A percentile compares a stretch with the other conserved stretches of the same genome.
These are phyloP conservation scores for Drosophila erecta DNA, from an alignment of 1,140 invertebrate species.

Conservation along the genomic window DNA sequence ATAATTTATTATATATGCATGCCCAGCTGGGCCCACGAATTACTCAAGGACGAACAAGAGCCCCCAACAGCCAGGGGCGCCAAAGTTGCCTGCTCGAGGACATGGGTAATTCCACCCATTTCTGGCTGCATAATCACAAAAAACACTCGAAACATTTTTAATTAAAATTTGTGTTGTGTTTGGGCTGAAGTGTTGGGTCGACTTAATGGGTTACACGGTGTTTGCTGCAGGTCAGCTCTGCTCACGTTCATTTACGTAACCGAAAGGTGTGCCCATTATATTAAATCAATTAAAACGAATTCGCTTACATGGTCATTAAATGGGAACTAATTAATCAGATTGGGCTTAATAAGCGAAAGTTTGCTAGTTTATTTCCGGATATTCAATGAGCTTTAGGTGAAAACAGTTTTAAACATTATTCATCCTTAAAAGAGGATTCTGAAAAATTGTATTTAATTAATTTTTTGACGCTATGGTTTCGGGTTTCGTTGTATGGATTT, in stretches of 20 bases:
- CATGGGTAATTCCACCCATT: slow-evolving; percentile 30
- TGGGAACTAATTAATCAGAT: slow-evolving; percentile 32
- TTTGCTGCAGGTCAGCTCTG: slow-evolving; percentile 25
- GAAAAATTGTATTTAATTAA: no score
- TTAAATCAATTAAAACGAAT: slow-evolving; percentile 41
- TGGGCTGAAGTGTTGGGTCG: slow-evolving; percentile 49
- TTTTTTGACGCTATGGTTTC: no score
- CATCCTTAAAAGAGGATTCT: background rate
- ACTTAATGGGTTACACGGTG: slow-evolving; percentile 45
- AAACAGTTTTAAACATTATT: background rate
- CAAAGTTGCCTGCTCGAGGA: slow-evolving; percentile 41
- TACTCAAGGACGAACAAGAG: slow-evolving; percentile 41
- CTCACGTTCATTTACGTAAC: slow-evolving; percentile 26
- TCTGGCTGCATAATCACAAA: slow-evolving; percentile 58
- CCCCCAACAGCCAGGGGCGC: slow-evolving; percentile 9
- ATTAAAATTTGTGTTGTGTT: slow-evolving; percentile 75
- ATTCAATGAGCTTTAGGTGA: background rate
- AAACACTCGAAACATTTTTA: slow-evolving; percentile 71
- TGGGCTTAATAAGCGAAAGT: background rate
- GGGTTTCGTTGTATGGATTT: background rate
- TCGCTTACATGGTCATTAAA: slow-evolving; percentile 21
- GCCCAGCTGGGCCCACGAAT: slow-evolving; percentile 40
- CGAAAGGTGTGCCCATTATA: slow-evolving; percentile 17
- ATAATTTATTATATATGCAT: slow-evolving; percentile 74
- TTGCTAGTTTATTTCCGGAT: no score